Conservation (phyloP, 2,888 invertebrate species). For the Thymelicus lineola region DNA sequence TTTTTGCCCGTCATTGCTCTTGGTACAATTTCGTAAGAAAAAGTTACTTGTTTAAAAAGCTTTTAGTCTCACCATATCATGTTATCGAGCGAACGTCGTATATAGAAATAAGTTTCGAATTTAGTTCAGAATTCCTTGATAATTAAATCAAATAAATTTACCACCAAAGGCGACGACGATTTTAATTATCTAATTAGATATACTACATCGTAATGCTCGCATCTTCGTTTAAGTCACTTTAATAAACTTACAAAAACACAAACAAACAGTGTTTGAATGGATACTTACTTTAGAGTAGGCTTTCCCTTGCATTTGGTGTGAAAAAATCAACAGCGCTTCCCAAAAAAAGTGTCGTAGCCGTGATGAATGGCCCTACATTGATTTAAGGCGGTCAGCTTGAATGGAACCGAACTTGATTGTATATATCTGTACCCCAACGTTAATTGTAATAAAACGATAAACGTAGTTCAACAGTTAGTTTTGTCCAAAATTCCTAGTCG, state of each 20-base stretch:
- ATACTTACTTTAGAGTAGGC: slow-evolving; percentile 47
- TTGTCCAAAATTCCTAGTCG: slow-evolving; percentile 21
- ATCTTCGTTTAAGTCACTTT: slow-evolving; percentile 64
- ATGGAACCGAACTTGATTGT: slow-evolving; percentile 61
- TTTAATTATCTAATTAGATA: slow-evolving; percentile 81
- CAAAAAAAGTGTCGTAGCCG: slow-evolving; percentile 65
- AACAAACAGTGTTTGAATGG: slow-evolving; percentile 45
- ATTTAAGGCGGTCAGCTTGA: slow-evolving; percentile 75
- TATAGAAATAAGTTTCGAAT: slow-evolving; percentile 48
- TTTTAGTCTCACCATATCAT: slow-evolving; percentile 57
- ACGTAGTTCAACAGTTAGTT: slow-evolving; percentile 43
- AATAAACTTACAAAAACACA: slow-evolving; percentile 47
- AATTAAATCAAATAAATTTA: slow-evolving; percentile 60
- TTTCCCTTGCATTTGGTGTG: slow-evolving; percentile 52
- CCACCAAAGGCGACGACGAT: slow-evolving; percentile 76
- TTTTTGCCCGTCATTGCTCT: slow-evolving; percentile 73
- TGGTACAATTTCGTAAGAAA: slow-evolving; percentile 65
- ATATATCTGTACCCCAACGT: slow-evolving; percentile 60
- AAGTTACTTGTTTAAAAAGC: slow-evolving; percentile 73
- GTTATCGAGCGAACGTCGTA: slow-evolving; percentile 12
- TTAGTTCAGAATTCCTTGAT: slow-evolving; percentile 57
- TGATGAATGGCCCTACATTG: slow-evolving; percentile 75
- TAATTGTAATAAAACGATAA: slow-evolving; percentile 72
- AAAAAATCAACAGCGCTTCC: slow-evolving; percentile 54
- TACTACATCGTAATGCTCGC: slow-evolving; percentile 69